Evolutionary conservation across 2,113 vertebrate species (phyloP), one percentile per base, ranked within the genome.

Genomic region (Scortum barcoo): DNA sequence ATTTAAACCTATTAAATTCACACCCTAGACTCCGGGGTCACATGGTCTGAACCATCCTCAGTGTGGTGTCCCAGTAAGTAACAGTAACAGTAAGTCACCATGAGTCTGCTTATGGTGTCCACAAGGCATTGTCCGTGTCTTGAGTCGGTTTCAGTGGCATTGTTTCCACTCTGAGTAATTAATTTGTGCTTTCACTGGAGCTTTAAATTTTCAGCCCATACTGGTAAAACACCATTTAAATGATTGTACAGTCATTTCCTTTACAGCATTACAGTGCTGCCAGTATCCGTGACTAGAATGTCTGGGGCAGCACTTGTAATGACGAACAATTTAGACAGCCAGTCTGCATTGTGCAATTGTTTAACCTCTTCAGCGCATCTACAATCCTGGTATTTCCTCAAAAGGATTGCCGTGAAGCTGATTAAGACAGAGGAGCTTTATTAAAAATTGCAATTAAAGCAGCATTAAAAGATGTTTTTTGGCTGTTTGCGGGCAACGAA

Each of bases 211-310:
- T 57, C 3, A 22, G 6, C 30, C 11, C 4, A 28, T 22, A 20
- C 30, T n/a, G 6, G 12, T 40, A 14, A 17, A 69, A 14, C 11
- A 11, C 22, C 4, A 13, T 46, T 13, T 17, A 19, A n/a, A n/a
- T 20, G 14, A 40, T 3, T 4, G 48, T n/a, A 56, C 24, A 74
- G 54, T 86, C 36, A 87, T 86, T 83, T 87, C 84, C 73, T 62
- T 12, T 50, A n/a, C 11, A 57, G 62, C 10, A 42, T 14, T 20
- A 28, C 1, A 19, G 22, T 17, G 9, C 26, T 33, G 28, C 7
- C 36, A n/a, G 53, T 17, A 8, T n/a, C n/a, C 22, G 19, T 76
- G 62, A 84, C 51, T 44, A 33, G 13, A 30, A 56, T 46, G 33
- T 56, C 24, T 78, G 66, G 44, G 28, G 38, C 12, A 53, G 12